phyloP scores from a whole-genome alignment of 2,797 vertebrate species.

The Halcyon badia region DNA sequence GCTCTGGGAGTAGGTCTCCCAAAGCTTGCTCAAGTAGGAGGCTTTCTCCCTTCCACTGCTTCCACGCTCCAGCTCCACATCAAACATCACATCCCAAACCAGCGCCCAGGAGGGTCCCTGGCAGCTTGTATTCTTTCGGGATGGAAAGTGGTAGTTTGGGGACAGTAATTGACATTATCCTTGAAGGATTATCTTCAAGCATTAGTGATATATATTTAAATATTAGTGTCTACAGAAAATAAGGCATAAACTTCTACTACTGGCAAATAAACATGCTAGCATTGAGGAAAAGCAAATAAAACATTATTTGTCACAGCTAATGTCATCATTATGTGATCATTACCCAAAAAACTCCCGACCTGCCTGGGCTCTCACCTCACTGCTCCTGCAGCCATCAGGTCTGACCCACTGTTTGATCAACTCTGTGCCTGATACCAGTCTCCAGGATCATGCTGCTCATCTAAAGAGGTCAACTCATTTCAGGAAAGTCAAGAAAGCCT shows the following conservation, averaged over 20 bases:
- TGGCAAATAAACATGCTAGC: rapidly evolving
- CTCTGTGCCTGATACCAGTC: background rate
- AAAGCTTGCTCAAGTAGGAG: background rate
- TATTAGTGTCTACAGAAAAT: background rate
- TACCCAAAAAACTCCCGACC: background rate
- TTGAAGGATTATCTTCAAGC: rapidly evolving
- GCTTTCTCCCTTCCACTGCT: background rate
- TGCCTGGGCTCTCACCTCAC: rapidly evolving
- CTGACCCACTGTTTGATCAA: rapidly evolving
- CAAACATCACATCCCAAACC: rapidly evolving
- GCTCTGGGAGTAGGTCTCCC: rapidly evolving
- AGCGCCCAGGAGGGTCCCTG: background rate
- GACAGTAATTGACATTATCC: background rate
- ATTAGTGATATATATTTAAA: background rate
- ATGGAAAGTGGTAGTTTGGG: background rate
- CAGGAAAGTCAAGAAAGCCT: background rate
- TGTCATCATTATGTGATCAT: background rate
- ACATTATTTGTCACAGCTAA: background rate
- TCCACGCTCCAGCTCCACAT: background rate
- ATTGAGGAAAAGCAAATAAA: background rate
- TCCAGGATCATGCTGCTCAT: background rate
- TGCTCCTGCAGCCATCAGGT: background rate
- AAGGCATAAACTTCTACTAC: background rate
- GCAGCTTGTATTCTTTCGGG: background rate
- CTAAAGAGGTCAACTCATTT: background rate